These are phyloP conservation scores for Cyclargus thomasi DNA, from an alignment of 1,140 invertebrate species.

Conservation along the genomic window DNA sequence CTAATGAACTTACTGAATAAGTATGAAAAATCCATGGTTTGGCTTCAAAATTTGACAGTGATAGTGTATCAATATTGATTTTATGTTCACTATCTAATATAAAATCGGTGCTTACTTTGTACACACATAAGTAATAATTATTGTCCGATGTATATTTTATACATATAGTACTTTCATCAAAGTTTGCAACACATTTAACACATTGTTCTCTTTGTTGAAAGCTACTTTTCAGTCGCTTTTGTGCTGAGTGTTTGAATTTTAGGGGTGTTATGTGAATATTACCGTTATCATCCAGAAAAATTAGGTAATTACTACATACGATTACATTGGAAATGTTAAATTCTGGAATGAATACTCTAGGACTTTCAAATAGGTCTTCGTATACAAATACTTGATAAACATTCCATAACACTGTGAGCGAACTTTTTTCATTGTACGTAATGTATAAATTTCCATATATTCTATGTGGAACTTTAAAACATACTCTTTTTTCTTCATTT, in stretches of 20 bases:
- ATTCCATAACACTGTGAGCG: constrained; percentile 45
- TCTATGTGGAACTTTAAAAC: constrained; percentile 34
- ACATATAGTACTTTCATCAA: constrained; percentile 31
- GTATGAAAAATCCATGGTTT: constrained; percentile 19
- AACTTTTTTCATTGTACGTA: constrained; percentile 32
- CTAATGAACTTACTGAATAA: constrained; percentile 21
- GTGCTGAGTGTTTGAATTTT: constrained; percentile 45
- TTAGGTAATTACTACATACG: constrained; percentile 40
- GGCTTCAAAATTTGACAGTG: not conserved
- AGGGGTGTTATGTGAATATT: constrained; percentile 40
- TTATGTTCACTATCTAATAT: constrained; percentile 10
- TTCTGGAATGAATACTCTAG: constrained; percentile 36
- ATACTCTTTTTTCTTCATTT: constrained; percentile 25
- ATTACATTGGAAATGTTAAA: constrained; percentile 39
- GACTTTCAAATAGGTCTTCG: constrained; percentile 35
- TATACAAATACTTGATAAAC: constrained; percentile 57
- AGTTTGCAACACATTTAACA: constrained; percentile 28
- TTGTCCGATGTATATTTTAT: constrained; percentile 35
- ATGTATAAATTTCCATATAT: constrained; percentile 40
- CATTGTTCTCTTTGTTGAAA: constrained; percentile 36
- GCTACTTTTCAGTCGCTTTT: constrained; percentile 38
- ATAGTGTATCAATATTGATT: not conserved
- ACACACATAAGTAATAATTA: constrained; percentile 33
- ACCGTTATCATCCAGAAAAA: constrained; percentile 43
- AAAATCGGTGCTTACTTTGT: constrained; percentile 39